Base-by-base conservation (phyloP, 2,113 vertebrate genomes). In the Montifringilla adamsi region DNA sequence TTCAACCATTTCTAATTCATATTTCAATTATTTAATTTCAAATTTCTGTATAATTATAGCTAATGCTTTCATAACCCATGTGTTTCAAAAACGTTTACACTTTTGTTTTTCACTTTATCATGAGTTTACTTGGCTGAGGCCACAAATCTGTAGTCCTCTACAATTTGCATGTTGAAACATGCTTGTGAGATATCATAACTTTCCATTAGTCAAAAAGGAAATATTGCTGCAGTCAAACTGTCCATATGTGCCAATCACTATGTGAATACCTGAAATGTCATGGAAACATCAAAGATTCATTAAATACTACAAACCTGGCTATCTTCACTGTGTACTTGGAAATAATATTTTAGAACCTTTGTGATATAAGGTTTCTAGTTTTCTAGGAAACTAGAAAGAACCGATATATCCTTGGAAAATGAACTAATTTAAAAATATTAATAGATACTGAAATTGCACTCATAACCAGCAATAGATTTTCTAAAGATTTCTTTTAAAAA, bases 31-130 rank as follows among this genome's bases (percentile, higher is more conserved):
- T 41, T 39, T 50, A 14, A 41, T 64, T 68, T 68, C 27, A 69
- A 44, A 49, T 77, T 73, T 68, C 49, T 14, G 6, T 56, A 35
- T 39, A 39, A 27, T 41, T 31, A 12, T 37, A 64, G n/a, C 4
- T 84, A 73, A 13, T 4, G 41, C 3, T 84, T 55, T 22, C 2
- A 8, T 23, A 68, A 26, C 6, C 35, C 31, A 46, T 0, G 0
- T 44, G 8, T 41, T 4, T 26, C 11, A 62, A 80, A 83, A 80
- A 39, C 0, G 2, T 64, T 60, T 30, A 46, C 20, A 21, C 20
- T 62, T 72, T 16, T 21, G 13, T 47, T 86, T 80, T 84, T 55
- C 35, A 43, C 3, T 69, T 69, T 56, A 41, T 62, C 2, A 0
- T 58, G 21, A 21, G 1, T 78, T 87, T 74, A 50, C 6, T 46